These are phyloP conservation scores for Notothenia rossii DNA, from an alignment of 2,113 vertebrate genomes.

Conservation along the genomic window DNA sequence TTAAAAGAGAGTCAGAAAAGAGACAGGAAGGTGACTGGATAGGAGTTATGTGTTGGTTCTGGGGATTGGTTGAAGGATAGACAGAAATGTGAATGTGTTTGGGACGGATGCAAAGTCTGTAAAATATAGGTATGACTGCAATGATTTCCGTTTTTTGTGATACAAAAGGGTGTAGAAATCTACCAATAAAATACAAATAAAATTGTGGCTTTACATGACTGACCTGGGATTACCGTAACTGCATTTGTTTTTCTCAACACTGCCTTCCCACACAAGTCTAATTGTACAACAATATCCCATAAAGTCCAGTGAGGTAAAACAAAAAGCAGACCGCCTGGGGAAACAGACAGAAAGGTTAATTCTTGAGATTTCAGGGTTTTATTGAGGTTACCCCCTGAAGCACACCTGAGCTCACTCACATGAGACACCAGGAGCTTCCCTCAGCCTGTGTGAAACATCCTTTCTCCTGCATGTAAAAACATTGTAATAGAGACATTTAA, in stretches of 20 bases:
- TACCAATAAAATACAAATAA: slow-evolving; percentile 11
- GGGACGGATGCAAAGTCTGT: slow-evolving; percentile 1
- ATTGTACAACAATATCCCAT: slow-evolving; percentile 22
- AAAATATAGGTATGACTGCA: neutral
- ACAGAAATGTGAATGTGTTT: slow-evolving; percentile 14
- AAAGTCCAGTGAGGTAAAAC: slow-evolving; percentile 19
- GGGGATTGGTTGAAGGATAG: slow-evolving; percentile 16
- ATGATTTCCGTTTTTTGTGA: neutral
- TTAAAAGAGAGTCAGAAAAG: slow-evolving; percentile 15
- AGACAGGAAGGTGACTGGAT: neutral
- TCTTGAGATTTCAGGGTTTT: slow-evolving; percentile 37
- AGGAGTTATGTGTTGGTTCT: slow-evolving; percentile 6
- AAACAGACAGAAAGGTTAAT: slow-evolving; percentile 16
- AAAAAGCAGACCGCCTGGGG: slow-evolving; percentile 5
- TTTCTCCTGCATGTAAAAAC: slow-evolving; percentile 41
- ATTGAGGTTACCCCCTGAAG: slow-evolving; percentile 22
- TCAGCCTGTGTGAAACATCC: slow-evolving; percentile 16
- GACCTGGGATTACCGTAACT: neutral
- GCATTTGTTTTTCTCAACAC: slow-evolving; percentile 9
- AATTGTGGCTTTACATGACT: neutral
- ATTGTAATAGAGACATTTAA: slow-evolving; percentile 24
- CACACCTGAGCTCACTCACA: slow-evolving; percentile 59
- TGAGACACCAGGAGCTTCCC: slow-evolving; percentile 37
- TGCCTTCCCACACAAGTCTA: slow-evolving; percentile 3
- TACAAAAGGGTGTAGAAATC: slow-evolving; percentile 9